Conservation (phyloP, 2,888 invertebrate species). For the Portevinia maculata region DNA sequence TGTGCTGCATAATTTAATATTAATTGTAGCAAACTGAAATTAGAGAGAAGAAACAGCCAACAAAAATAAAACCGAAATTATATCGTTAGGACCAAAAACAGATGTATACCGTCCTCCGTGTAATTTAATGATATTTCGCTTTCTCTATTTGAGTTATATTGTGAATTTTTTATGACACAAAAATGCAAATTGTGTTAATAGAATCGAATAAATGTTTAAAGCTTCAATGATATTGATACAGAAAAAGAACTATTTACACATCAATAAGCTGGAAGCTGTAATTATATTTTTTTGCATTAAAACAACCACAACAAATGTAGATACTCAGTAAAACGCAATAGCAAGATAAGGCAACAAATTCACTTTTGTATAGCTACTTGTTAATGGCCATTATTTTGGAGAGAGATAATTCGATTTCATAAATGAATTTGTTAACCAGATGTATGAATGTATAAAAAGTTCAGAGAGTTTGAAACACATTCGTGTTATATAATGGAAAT, state of each 20-base stretch:
- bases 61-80: conserved; percentile 23
- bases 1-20: conserved; percentile 72
- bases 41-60: conserved; percentile 42
- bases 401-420: conserved; percentile 18
- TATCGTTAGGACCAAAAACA: conserved; percentile 54
- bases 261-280: conserved; percentile 36
- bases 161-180: conserved; percentile 45
- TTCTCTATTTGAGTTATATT: conserved; percentile 33
- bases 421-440: conserved; percentile 17
- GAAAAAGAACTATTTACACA: conserved; percentile 41
- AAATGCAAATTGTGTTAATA: conserved; percentile 54
- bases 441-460: no score
- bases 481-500: no score
- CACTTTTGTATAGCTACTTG: conserved; percentile 29
- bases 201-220: conserved; percentile 57
- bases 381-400: conserved; percentile 5
- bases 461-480: no score
- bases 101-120: conserved; percentile 41
- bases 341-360: conserved; percentile 17
- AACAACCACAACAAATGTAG: not conserved
- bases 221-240: conserved; percentile 24
- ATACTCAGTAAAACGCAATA: not conserved
- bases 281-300: not conserved
- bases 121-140: conserved; percentile 56
- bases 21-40: conserved; percentile 49